Conservation (phyloP, 2,113 vertebrate species). For the Hipposideros armiger region DNA sequence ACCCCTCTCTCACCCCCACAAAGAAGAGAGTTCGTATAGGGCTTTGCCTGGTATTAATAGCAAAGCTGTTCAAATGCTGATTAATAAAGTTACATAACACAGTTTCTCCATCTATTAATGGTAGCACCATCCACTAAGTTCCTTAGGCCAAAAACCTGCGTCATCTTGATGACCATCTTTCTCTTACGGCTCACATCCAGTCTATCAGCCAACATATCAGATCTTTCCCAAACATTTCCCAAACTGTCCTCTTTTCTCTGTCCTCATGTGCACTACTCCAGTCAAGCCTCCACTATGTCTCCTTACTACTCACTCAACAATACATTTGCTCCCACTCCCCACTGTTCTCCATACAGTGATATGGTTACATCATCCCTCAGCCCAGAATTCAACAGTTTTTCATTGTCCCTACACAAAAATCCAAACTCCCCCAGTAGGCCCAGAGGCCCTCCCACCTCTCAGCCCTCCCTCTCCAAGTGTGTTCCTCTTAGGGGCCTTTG, state of each 20-base stretch:
- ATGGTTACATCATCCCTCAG: rapidly evolving
- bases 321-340: rapidly evolving
- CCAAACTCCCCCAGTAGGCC: not conserved
- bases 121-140: not conserved
- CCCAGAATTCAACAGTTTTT: not conserved
- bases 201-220: not conserved
- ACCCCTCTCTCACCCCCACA: not conserved
- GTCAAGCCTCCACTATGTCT: not conserved
- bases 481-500: not conserved
- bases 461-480: not conserved
- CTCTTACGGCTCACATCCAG: rapidly evolving
- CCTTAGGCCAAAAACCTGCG: rapidly evolving
- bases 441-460: not conserved
- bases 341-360: rapidly evolving
- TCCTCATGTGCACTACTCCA: rapidly evolving
- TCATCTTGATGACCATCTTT: rapidly evolving
- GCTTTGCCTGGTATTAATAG: not conserved
- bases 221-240: not conserved
- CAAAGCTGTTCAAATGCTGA: not conserved
- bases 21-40: not conserved
- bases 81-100: not conserved
- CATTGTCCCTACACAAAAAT: too few species aligned
- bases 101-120: not conserved
- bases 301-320: rapidly evolving
- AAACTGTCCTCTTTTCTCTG: not conserved